Percentiles rank a stretch among this genome's conserved stretches.
phyloP scores from a whole-genome alignment of 1,140 invertebrate species.

The Bombus breviceps region DNA sequence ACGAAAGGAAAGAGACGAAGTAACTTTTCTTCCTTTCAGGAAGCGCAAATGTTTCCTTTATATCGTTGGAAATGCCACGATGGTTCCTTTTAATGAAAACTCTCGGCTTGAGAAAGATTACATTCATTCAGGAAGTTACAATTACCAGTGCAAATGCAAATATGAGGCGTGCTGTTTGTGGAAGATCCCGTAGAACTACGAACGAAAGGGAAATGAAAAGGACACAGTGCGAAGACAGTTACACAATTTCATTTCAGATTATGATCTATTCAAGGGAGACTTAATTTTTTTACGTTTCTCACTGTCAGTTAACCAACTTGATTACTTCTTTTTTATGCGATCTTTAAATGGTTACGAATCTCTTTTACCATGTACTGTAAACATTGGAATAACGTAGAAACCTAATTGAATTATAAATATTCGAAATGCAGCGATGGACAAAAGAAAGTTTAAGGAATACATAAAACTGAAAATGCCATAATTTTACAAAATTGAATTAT shows the following conservation, averaged over 20 bases:
- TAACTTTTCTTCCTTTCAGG: conserved; percentile 20
- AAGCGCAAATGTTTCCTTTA: conserved; percentile 34
- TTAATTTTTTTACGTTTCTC: conserved; percentile 21
- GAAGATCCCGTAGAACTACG: neutral
- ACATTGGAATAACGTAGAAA: too few relatives aligned
- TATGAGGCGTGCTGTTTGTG: neutral
- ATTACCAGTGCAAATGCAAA: conserved; percentile 43
- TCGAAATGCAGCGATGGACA: too few relatives aligned
- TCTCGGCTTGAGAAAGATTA: conserved; percentile 31
- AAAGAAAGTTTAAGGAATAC: too few relatives aligned
- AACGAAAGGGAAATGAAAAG: conserved; percentile 1
- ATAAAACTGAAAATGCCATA: too few relatives aligned
- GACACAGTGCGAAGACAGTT: neutral
- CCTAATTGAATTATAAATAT: too few relatives aligned
- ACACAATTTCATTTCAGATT: conserved; percentile 16
- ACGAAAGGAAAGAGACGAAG: neutral
- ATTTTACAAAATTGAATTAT: too few relatives aligned
- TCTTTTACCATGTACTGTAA: neutral
- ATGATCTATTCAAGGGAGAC: neutral
- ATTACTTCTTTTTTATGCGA: neutral
- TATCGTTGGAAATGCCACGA: neutral
- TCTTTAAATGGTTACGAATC: neutral
- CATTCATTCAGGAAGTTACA: conserved; percentile 44
- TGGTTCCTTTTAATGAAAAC: conserved; percentile 25
- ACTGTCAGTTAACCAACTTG: neutral